A percentile compares a stretch with the other conserved stretches of the same genome.
These are phyloP conservation scores for Drosophila fuyamai DNA, from an alignment of 1,140 invertebrate genomes.

Conservation along the genomic window DNA sequence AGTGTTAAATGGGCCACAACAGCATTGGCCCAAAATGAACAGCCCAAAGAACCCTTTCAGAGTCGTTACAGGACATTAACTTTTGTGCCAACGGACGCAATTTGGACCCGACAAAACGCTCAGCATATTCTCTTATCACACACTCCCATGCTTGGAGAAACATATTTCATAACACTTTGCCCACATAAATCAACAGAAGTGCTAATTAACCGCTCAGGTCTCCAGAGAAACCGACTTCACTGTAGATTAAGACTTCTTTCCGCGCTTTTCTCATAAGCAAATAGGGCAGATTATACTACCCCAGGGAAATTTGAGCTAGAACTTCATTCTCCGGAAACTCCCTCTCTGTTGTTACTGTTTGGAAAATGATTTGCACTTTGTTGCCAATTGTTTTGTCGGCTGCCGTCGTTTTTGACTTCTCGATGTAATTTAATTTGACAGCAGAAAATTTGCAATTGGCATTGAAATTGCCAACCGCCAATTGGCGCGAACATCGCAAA, in stretches of 20 bases:
- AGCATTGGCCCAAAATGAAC: conserved; percentile 22
- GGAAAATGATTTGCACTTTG: conserved; percentile 42
- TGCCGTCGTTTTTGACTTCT: conserved; percentile 37
- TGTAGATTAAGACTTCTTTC: conserved; percentile 24
- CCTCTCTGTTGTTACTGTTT: not conserved
- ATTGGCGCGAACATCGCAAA: conserved; percentile 27
- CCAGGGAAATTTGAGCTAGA: not conserved
- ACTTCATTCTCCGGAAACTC: conserved; percentile 1
- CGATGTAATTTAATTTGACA: conserved; percentile 59
- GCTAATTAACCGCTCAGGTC: conserved; percentile 66
- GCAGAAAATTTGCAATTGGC: conserved; percentile 45
- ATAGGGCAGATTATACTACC: not conserved
- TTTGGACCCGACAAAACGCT: conserved; percentile 51
- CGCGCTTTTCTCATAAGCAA: conserved; percentile 5
- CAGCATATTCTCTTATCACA: conserved; percentile 79
- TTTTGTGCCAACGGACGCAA: conserved; percentile 62
- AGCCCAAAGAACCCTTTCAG: conserved; percentile 53
- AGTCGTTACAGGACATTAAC: conserved; percentile 77
- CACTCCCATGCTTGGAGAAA: conserved; percentile 27
- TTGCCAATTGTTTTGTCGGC: conserved; percentile 34
- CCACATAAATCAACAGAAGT: conserved; percentile 73
- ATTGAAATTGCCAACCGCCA: conserved; percentile 35
- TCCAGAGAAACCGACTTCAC: conserved; percentile 13
- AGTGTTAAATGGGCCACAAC: conserved; percentile 72
- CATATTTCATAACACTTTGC: conserved; percentile 61